phyloP scores from a whole-genome alignment of 2,888 invertebrate genomes.

The Salticus scenicus region DNA sequence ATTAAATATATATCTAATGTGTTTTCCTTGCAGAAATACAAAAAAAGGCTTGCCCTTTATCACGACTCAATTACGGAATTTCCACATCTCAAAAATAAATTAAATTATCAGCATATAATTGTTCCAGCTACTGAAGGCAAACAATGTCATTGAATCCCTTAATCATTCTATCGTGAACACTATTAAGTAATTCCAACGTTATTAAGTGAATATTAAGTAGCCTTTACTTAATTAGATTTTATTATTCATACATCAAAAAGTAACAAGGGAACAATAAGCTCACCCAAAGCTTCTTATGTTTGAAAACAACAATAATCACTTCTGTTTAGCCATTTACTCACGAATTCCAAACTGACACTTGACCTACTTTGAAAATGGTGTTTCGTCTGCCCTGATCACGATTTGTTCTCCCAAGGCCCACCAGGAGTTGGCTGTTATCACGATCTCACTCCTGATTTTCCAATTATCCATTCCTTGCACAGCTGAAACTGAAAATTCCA shows the following conservation, averaged over 20 bases:
- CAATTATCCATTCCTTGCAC: not conserved
- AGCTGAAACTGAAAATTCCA: not conserved
- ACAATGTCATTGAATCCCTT: not conserved
- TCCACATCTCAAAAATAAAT: too few relatives aligned
- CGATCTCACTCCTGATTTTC: conserved; percentile 13
- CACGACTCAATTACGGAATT: too few relatives aligned
- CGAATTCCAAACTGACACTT: conserved; percentile 51
- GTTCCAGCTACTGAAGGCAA: not conserved
- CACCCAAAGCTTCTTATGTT: not conserved
- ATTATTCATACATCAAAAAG: not conserved
- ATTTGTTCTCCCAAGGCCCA: conserved; percentile 15
- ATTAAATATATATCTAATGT: too few relatives aligned
- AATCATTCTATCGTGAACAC: not conserved
- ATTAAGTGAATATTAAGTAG: not conserved
- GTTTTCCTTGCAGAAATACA: too few relatives aligned
- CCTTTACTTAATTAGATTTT: not conserved
- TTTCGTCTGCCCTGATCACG: conserved; percentile 23
- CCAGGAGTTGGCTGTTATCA: conserved; percentile 1
- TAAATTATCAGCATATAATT: not conserved
- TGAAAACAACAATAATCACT: conserved; percentile 26
- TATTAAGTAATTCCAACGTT: not conserved
- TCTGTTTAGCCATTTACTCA: conserved; percentile 19
- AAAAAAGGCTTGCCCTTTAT: too few relatives aligned
- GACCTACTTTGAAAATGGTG: conserved; percentile 38
- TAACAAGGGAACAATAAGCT: not conserved